Conservation (phyloP, 2,888 invertebrate species). For the Aleiodes alternator region DNA sequence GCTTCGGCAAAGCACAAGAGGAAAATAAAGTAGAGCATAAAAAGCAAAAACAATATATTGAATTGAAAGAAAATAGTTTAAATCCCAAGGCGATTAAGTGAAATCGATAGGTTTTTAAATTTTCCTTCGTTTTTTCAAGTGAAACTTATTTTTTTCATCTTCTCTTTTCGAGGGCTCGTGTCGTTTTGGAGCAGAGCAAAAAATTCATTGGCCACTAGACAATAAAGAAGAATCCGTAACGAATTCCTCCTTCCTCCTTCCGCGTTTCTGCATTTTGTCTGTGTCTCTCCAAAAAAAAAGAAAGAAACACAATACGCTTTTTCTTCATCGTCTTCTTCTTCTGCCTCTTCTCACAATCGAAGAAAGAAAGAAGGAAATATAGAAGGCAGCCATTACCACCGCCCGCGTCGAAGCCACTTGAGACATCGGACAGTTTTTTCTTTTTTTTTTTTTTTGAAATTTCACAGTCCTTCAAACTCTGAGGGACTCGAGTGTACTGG, state of each 20-base stretch:
- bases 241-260: slow-evolving; percentile 36
- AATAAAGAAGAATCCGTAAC: slow-evolving; percentile 12
- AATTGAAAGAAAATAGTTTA: not conserved
- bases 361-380: slow-evolving; percentile 2
- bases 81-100: slow-evolving; percentile 3
- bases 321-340: slow-evolving; percentile 23
- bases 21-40: not conserved
- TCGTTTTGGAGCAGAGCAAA: slow-evolving; percentile 5
- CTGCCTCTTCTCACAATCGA: slow-evolving; percentile 40
- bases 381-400: slow-evolving; percentile 2
- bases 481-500: slow-evolving; percentile 40
- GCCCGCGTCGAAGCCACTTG: slow-evolving; percentile 27
- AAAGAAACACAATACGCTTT: slow-evolving; percentile 41
- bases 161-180: not conserved
- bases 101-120: slow-evolving; percentile 20
- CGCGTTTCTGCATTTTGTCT: slow-evolving; percentile 51
- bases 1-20: not conserved
- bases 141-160: too few species aligned
- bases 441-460: slow-evolving; percentile 22
- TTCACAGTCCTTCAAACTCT: slow-evolving; percentile 42
- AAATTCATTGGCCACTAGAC: slow-evolving; percentile 21
- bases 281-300: not conserved
- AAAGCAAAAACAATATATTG: slow-evolving; percentile 5
- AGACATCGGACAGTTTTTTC: slow-evolving; percentile 23
- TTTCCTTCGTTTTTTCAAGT: not conserved